These are phyloP conservation scores for Lytechinus pictus DNA, from an alignment of 35 echinoderm and acorn worm genomes.

Conservation along the genomic window DNA sequence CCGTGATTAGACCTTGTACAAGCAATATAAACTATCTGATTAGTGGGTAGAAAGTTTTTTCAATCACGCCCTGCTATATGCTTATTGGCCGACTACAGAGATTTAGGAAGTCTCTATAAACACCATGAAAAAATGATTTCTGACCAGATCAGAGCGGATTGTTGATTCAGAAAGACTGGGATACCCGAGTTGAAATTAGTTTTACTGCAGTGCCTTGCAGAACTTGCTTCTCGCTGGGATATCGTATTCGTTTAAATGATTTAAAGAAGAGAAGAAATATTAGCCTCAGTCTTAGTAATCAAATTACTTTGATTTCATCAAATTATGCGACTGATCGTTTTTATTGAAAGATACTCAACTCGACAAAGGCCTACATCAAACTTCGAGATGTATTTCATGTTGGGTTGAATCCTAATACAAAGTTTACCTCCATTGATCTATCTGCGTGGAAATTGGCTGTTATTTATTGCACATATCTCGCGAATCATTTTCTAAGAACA, in stretches of 20 bases:
- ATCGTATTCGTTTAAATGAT: not conserved
- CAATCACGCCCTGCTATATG: not conserved
- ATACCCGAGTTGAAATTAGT: not conserved
- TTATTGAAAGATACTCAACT: not conserved
- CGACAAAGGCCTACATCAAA: not conserved
- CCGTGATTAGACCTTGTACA: not conserved
- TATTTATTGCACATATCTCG: not conserved
- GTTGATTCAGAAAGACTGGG: not conserved
- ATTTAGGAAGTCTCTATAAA: slow-evolving; percentile 11
- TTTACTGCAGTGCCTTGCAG: not conserved
- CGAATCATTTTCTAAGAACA: not conserved
- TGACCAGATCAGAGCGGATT: not conserved
- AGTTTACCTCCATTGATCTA: not conserved
- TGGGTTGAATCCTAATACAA: not conserved
- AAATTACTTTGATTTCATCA: not conserved
- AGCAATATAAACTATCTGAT: slow-evolving; percentile 20
- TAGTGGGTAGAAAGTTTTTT: not conserved
- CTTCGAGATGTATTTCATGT: not conserved
- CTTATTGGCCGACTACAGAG: not conserved
- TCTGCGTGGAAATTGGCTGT: not conserved
- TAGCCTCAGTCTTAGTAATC: not conserved
- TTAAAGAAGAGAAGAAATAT: not conserved
- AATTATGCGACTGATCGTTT: not conserved
- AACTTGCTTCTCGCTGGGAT: not conserved
- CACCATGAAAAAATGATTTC: not conserved